Percentiles rank a stretch among this genome's conserved stretches.
phyloP scores from a whole-genome alignment of 2,888 invertebrate species.

The Labia minor region DNA sequence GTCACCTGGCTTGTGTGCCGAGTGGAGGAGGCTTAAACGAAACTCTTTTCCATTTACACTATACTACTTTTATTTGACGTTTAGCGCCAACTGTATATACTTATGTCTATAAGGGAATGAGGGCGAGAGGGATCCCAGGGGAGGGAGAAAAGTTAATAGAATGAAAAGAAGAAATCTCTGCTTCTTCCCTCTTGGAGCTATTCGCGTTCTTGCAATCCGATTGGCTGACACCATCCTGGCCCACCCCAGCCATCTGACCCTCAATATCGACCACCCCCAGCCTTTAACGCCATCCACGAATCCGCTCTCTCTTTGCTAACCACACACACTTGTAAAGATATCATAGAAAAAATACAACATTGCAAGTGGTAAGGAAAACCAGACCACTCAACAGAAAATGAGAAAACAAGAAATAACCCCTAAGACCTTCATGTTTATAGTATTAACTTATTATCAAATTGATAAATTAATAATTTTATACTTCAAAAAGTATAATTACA shows the following conservation, averaged over 20 bases:
- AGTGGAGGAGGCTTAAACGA: background rate
- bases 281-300: background rate
- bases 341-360: too few relatives aligned
- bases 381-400: too few relatives aligned
- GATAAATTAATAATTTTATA: too few relatives aligned
- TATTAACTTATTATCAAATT: too few relatives aligned
- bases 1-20: too few relatives aligned
- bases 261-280: too few relatives aligned
- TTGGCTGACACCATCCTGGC: conserved; percentile 15
- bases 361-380: too few relatives aligned
- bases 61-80: conserved; percentile 25
- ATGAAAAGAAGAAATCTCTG: background rate
- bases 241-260: background rate
- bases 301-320: background rate
- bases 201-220: background rate
- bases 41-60: conserved; percentile 23
- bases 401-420: too few relatives aligned
- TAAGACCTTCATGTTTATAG: too few relatives aligned
- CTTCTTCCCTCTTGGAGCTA: background rate
- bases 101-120: conserved; percentile 13
- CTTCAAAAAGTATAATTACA: too few relatives aligned
- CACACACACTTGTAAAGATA: too few relatives aligned
- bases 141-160: conserved; percentile 7
- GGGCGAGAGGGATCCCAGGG: background rate
- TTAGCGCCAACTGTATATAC: conserved; percentile 21